Conservation (phyloP, 2,113 vertebrate genomes). For the Motacilla alba region DNA sequence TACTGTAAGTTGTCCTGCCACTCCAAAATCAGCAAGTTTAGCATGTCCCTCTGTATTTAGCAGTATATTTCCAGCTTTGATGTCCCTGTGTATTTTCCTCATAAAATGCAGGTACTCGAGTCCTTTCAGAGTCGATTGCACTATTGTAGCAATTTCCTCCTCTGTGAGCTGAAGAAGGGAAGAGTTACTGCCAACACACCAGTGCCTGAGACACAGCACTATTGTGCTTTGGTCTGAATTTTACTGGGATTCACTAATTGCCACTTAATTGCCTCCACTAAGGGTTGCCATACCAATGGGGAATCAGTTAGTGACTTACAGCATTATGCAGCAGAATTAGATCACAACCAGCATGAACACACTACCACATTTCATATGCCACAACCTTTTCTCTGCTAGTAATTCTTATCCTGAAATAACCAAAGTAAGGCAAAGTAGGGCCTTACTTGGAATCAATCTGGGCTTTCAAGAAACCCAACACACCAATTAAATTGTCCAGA, state of each 20-base stretch:
- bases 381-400: neutral
- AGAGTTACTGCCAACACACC: neutral
- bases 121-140: conserved; percentile 90
- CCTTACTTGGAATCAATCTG: neutral
- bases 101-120: conserved; percentile 97
- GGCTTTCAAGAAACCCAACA: neutral
- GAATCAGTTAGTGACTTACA: neutral
- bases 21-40: conserved; percentile 95
- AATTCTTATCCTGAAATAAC: neutral
- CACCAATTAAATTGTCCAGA: neutral
- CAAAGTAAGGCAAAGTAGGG: neutral
- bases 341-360: neutral
- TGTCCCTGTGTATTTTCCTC: conserved; percentile 97
- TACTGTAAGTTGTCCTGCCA: conserved; percentile 93
- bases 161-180: conserved; percentile 81
- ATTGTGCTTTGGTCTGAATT: neutral
- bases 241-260: neutral
- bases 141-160: conserved; percentile 89
- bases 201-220: neutral
- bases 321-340: neutral
- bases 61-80: conserved; percentile 96
- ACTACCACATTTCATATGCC: accelerated
- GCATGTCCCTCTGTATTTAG: conserved; percentile 90
- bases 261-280: neutral
- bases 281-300: neutral